phyloP scores from a whole-genome alignment of 2,888 invertebrate species.

The Chaetogeoica ovagalla region DNA sequence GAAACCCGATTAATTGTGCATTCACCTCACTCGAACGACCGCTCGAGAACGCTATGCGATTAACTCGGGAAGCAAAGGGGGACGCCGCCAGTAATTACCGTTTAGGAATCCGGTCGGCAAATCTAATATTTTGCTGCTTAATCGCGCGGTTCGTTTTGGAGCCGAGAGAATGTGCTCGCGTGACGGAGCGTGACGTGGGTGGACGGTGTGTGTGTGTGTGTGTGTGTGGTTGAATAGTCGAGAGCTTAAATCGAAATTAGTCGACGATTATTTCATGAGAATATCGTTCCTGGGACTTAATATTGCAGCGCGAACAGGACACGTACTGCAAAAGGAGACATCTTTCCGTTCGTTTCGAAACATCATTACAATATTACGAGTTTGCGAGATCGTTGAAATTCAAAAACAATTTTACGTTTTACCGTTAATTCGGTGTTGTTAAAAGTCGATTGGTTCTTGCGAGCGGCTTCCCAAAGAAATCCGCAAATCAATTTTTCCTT shows the following conservation, averaged over 20 bases:
- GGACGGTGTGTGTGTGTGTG: not conserved
- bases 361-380: too few relatives aligned
- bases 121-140: slow-evolving; percentile 24
- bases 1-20: slow-evolving; percentile 28
- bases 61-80: not conserved
- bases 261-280: slow-evolving; percentile 7
- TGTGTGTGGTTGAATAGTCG: too few relatives aligned
- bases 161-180: not conserved
- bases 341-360: too few relatives aligned
- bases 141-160: not conserved
- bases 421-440: too few relatives aligned
- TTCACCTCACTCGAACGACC: not conserved
- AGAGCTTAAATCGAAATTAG: slow-evolving; percentile 21
- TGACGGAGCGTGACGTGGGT: too few relatives aligned
- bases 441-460: too few relatives aligned
- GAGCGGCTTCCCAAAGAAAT: too few relatives aligned
- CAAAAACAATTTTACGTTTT: too few relatives aligned
- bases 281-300: not conserved
- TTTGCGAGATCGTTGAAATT: too few relatives aligned
- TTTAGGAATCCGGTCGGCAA: slow-evolving; percentile 4
- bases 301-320: not conserved
- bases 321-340: too few relatives aligned
- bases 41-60: slow-evolving; percentile 21
- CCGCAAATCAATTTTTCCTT: too few relatives aligned
- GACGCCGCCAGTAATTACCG: slow-evolving; percentile 9